Base-by-base conservation (phyloP, 2,888 invertebrate species). In the Pyrocoelia pectoralis region DNA sequence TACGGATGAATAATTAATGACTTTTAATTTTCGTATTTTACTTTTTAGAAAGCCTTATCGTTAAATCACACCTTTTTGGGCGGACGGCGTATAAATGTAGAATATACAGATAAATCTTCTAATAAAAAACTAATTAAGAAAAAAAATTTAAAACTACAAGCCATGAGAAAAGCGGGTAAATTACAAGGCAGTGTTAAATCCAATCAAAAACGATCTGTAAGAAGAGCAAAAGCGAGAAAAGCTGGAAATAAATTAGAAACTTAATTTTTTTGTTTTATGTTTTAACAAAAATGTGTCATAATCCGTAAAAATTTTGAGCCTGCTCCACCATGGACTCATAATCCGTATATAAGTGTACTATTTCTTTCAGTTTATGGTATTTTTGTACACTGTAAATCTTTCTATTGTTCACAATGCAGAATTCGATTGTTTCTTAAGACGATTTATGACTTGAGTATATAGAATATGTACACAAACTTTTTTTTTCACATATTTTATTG, bases 91-190 rank as follows among this genome's bases (percentile, higher is more conserved):
- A 17, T 46, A 46, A 46, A 17, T 18, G 46, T 46, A 6, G 46
- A 46, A 17, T 46, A 46, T 46, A 17, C 46, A 17, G 17, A 10
- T 17, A 46, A 18, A n/a, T 4, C 17, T 17, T 17, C 15, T 10
- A 46, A 46, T 9, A 18, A 46, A 18, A 46, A 46, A 9, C 17
- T 15, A 17, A 18, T 17, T 17, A 18, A 18, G 17, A 46, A 10
- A n/a, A 46, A 46, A n/a, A 50, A 28, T 50, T 50, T 50, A 13
- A 50, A 50, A 50, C 14, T 50, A 4, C 50, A 24, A 28, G 50
- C 50, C 5, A 28, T 50, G 50, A 15, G 24, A 9, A 50, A 50
- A 13, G 6, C 19, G 14, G 50, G 50, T 6, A 24, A 50, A 9
- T 50, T 50, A 28, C 19, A 50, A 28, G 50, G 50, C 5, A 28